Evolutionary conservation across 2,797 vertebrate genomes (phyloP).

Genomic region (Glossophaga mutica): DNA sequence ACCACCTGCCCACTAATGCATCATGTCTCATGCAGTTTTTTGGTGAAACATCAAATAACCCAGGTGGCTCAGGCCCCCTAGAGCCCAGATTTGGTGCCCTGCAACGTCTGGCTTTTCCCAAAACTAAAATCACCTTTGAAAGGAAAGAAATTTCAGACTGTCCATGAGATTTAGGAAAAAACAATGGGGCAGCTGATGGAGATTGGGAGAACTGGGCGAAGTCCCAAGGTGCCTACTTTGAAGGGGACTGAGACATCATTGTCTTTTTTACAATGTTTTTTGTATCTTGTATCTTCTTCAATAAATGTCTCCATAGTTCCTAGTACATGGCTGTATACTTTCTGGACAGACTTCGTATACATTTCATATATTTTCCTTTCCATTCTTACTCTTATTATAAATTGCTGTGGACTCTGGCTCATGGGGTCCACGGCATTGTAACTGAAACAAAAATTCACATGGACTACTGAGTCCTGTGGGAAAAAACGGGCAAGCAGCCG

Average conservation of each 20-base stretch:
- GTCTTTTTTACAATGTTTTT: background rate
- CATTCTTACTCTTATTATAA: background rate
- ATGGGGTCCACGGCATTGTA: no score
- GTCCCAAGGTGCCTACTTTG: background rate
- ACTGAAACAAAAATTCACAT: no score
- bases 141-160: background rate
- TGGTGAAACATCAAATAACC: background rate
- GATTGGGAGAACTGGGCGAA: background rate
- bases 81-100: background rate
- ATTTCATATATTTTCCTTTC: background rate
- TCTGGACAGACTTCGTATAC: background rate
- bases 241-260: background rate
- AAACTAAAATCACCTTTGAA: background rate
- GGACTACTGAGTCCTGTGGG: no score
- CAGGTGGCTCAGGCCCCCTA: background rate
- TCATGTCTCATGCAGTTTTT: background rate
- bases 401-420: no score
- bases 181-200: background rate
- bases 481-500: no score
- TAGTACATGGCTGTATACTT: background rate
- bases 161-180: background rate
- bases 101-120: background rate
- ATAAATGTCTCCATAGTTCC: background rate
- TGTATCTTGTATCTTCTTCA: background rate
- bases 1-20: background rate